Evolutionary conservation across 2,888 invertebrate genomes (phyloP).

Genomic region (Pyrocoelia pectoralis): DNA sequence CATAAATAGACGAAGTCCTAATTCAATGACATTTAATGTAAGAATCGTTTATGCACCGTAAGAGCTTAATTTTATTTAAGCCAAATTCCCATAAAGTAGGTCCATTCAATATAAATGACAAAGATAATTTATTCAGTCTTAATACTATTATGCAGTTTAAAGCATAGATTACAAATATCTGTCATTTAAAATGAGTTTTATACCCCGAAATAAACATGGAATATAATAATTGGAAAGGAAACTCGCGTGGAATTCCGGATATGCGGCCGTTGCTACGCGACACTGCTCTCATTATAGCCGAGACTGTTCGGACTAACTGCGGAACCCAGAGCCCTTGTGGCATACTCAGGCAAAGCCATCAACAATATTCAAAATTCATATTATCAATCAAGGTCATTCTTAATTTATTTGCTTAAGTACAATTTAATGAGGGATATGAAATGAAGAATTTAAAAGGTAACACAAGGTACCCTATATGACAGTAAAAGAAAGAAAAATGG

Average conservation of each 20-base stretch:
- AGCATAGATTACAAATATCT: slow-evolving; percentile 50
- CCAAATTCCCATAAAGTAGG: background rate
- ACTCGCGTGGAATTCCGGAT: slow-evolving; percentile 50
- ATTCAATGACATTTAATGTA: too few relatives aligned
- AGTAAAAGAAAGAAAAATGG: background rate
- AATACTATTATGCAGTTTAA: slow-evolving; percentile 19
- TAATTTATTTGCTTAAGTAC: too few relatives aligned
- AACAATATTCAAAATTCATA: slow-evolving; percentile 15
- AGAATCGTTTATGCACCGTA: too few relatives aligned
- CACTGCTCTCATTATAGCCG: slow-evolving; percentile 46
- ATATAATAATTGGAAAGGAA: slow-evolving; percentile 52
- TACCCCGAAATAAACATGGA: slow-evolving; percentile 54
- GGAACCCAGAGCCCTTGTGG: slow-evolving; percentile 16
- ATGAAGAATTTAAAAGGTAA: too few relatives aligned
- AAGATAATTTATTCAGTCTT: slow-evolving; percentile 15
- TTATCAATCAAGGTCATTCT: background rate
- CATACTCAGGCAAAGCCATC: slow-evolving; percentile 2
- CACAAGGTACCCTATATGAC: background rate
- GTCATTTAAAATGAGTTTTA: slow-evolving; percentile 46
- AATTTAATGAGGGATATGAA: too few relatives aligned
- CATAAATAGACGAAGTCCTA: too few relatives aligned
- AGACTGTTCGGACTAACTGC: slow-evolving; percentile 30
- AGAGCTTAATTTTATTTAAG: too few relatives aligned
- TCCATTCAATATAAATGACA: background rate
- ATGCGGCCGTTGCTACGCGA: slow-evolving; percentile 50